Evolutionary conservation across 1,140 invertebrate genomes (phyloP).

Genomic region (Calliopsis andreniformis): DNA sequence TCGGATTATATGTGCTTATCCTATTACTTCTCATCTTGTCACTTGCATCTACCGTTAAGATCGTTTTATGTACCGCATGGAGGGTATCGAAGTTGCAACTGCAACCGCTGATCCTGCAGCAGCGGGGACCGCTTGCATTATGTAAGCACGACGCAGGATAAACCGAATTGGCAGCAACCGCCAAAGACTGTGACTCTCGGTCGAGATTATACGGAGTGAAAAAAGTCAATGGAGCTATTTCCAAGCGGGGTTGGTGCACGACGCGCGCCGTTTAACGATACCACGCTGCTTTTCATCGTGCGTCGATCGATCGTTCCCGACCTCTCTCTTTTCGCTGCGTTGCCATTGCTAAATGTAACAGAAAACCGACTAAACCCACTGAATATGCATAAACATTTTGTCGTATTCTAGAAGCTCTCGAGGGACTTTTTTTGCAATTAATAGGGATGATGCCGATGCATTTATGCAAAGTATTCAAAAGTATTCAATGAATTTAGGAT

Average conservation of each 20-base stretch:
- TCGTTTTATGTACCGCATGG: neutral
- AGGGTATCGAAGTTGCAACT: conserved; percentile 24
- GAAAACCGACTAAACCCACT: conserved; percentile 17
- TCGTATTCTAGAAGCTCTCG: too few relatives aligned
- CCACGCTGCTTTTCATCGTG: conserved; percentile 25
- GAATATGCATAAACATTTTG: neutral
- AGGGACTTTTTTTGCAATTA: too few relatives aligned
- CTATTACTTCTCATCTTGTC: too few relatives aligned
- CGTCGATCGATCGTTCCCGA: conserved; percentile 27
- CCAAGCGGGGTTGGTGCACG: conserved; percentile 22
- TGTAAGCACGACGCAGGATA: conserved; percentile 42
- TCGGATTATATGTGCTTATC: neutral
- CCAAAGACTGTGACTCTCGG: conserved; percentile 38
- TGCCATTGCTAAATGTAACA: neutral
- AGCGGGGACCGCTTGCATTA: conserved; percentile 31
- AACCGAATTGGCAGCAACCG: conserved; percentile 50
- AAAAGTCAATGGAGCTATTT: conserved; percentile 52
- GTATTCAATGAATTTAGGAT: too few relatives aligned
- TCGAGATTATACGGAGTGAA: conserved; percentile 42
- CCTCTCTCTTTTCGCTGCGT: neutral
- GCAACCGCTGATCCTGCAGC: conserved; percentile 19
- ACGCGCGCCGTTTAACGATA: conserved; percentile 45
- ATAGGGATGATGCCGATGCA: neutral
- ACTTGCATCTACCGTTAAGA: conserved; percentile 8
- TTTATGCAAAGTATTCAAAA: too few relatives aligned